Conservation (phyloP, 1,140 invertebrate genomes). For the Microvelia longipes region DNA sequence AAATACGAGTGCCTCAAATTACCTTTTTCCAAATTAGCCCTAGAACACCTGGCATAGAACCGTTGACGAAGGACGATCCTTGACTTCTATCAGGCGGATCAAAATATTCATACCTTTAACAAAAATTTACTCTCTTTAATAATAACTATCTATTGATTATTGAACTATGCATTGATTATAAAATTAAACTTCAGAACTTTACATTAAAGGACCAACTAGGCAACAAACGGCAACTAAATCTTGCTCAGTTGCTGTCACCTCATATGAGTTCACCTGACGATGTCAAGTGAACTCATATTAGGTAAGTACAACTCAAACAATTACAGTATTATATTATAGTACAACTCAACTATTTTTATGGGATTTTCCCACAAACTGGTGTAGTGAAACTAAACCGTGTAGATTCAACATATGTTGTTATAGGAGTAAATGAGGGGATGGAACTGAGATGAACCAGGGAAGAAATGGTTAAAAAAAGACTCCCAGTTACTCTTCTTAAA, state of each 20-base stretch:
- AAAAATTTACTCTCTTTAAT: constrained; percentile 10
- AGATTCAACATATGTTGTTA: too few species aligned
- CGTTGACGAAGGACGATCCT: constrained; percentile 44
- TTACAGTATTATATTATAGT: too few species aligned
- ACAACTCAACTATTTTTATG: too few species aligned
- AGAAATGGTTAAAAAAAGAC: too few species aligned
- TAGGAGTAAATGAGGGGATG: too few species aligned
- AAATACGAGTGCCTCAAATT: too few species aligned
- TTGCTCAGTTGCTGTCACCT: too few species aligned
- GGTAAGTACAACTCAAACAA: neutral
- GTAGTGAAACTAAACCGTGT: too few species aligned
- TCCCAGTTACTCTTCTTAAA: too few species aligned
- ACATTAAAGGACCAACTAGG: neutral
- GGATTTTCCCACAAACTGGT: too few species aligned
- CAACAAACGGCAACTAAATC: neutral
- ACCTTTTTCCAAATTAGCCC: constrained; percentile 48
- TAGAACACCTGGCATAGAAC: constrained; percentile 47
- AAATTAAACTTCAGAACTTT: neutral
- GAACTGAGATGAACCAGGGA: too few species aligned
- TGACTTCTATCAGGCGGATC: constrained; percentile 51
- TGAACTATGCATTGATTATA: neutral
- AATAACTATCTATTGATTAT: neutral
- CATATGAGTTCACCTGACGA: too few species aligned
- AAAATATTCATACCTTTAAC: constrained; percentile 41
- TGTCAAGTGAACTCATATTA: neutral